Conservation (phyloP, 2,113 vertebrate species). For the Etheostoma spectabile region DNA sequence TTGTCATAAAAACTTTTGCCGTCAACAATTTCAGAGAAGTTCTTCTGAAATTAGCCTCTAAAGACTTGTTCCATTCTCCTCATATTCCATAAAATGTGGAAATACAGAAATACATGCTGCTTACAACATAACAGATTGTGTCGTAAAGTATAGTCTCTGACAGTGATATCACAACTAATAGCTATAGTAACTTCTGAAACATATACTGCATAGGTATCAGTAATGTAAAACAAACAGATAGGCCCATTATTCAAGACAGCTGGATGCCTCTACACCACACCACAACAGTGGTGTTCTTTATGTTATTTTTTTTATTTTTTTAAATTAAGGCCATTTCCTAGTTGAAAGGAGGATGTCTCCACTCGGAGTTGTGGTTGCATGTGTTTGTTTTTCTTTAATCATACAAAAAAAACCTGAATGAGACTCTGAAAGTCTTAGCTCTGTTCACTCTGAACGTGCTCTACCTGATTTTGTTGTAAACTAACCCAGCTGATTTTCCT, state of each 20-base stretch:
- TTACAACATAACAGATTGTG: neutral
- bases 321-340: neutral
- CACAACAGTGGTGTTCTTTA: neutral
- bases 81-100: neutral
- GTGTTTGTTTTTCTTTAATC: neutral
- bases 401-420: neutral
- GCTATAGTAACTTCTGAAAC: neutral
- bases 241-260: neutral
- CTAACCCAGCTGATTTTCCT: neutral
- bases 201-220: neutral
- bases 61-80: neutral
- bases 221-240: neutral
- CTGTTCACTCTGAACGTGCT: neutral
- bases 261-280: neutral
- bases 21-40: conserved; percentile 12
- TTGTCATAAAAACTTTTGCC: conserved; percentile 22
- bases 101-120: neutral
- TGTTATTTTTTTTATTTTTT: neutral
- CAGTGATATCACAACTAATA: neutral
- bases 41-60: conserved; percentile 22
- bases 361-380: neutral
- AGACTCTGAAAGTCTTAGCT: neutral
- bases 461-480: neutral
- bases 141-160: neutral
- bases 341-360: neutral